Base-by-base conservation (phyloP, 2,888 invertebrate genomes). In the Hirtodrosophila trivittata region DNA sequence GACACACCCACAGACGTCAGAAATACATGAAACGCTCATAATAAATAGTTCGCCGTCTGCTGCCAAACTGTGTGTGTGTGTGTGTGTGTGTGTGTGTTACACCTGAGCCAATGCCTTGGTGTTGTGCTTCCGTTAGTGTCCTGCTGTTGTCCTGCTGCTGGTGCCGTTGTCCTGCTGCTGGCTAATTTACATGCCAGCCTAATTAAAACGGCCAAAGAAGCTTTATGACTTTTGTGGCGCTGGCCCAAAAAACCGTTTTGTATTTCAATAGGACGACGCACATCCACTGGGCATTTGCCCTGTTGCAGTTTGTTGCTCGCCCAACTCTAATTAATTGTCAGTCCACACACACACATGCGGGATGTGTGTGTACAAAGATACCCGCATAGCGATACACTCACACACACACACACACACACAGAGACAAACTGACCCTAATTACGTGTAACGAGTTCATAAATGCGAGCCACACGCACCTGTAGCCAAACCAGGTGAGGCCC, bases 371-470 rank as follows among this genome's bases (percentile, higher is more conserved):
- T 51, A 38, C 51, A 33, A 43, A 39, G 46, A 37, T 37, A 46
- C 26, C 39, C 51, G 46, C 32, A 46, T 59, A 46, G 28, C 60
- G 39, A 26, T 35, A 28, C 38, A 54, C 57, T 47, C 13, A 16
- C 38, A 33, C 45, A 52, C 64, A 54, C 58, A 47, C 35, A 50
- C 52, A 45, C 32, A 14, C 21, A 51, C 12, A 35, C 41, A 51
- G 47, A 68, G 63, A 65, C 78, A 70, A 58, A 77, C 60, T 80
- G 86, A 86, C 80, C 80, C 84, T 81, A 81, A 80, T 80, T 80
- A 86, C 80, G 67, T 80, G 80, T 86, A 80, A 80, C 86, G 86
- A 80, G 80, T 86, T 80, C 84, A 86, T 80, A 85, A 81, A 81
- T 73, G 69, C 77, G 66, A 62, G 30, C 47, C 47, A 14, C 74